Evolutionary conservation across 2,888 invertebrate genomes (phyloP).

Genomic region (Pardosa pseudoannulata): DNA sequence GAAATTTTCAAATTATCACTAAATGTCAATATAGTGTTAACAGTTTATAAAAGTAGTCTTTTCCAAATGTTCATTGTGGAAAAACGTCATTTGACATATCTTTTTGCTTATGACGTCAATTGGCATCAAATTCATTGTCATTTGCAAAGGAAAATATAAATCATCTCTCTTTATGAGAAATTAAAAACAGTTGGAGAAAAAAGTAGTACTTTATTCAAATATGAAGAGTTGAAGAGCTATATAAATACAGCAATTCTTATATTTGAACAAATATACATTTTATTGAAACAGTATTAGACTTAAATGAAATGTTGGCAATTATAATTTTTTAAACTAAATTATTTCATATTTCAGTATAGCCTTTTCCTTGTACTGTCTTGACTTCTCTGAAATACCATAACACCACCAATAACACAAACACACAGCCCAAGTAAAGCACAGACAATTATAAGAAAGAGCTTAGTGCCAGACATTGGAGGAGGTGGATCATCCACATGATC

Average conservation of each 20-base stretch:
- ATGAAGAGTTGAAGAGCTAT: conserved; percentile 22
- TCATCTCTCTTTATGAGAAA: too few relatives aligned
- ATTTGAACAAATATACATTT: conserved; percentile 22
- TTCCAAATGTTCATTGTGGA: too few relatives aligned
- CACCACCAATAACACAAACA: conserved; percentile 89
- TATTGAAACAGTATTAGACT: not conserved
- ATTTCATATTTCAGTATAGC: conserved; percentile 81
- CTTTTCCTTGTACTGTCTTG: conserved; percentile 93
- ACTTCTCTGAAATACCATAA: conserved; percentile 94
- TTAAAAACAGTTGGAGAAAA: not conserved
- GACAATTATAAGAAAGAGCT: conserved; percentile 92
- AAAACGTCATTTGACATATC: too few relatives aligned
- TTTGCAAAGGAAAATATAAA: too few relatives aligned
- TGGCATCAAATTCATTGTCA: too few relatives aligned
- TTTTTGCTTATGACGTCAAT: too few relatives aligned
- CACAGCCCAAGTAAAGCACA: conserved; percentile 89
- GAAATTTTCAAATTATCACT: too few relatives aligned
- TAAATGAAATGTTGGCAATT: not conserved
- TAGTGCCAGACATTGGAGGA: conserved; percentile 90
- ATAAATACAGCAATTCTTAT: conserved; percentile 34
- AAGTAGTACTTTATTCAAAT: conserved; percentile 22
- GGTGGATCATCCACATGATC: conserved; percentile 93
- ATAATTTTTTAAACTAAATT: not conserved
- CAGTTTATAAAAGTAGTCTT: too few relatives aligned
- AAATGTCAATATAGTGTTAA: too few relatives aligned